Percentiles rank a stretch among this genome's conserved stretches.
phyloP scores from a whole-genome alignment of 2,797 vertebrate genomes.

The Peromyscus melanophrys region DNA sequence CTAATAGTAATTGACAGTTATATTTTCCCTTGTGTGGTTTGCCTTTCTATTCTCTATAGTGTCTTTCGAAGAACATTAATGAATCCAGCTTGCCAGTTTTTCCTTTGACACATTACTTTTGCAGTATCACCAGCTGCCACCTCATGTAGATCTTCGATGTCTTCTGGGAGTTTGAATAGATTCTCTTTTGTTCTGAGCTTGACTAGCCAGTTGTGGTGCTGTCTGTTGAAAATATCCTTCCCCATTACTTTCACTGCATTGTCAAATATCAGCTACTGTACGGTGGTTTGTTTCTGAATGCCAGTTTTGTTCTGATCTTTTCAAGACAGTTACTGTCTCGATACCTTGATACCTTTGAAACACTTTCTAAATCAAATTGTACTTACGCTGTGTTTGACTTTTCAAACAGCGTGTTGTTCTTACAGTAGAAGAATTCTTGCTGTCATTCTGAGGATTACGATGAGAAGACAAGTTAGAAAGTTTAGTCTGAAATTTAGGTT shows the following conservation, averaged over 20 bases:
- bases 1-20: not conserved
- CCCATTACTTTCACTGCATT: not conserved
- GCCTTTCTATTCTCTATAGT: too few species aligned
- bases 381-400: not conserved
- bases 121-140: not conserved
- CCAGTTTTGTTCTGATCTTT: not conserved
- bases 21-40: not conserved
- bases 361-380: not conserved
- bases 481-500: not conserved
- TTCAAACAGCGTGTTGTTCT: not conserved
- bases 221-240: not conserved
- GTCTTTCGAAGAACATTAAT: not conserved
- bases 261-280: not conserved
- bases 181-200: not conserved
- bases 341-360: too few species aligned
- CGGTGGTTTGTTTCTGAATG: not conserved
- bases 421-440: not conserved
- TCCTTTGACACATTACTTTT: not conserved
- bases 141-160: not conserved
- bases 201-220: not conserved
- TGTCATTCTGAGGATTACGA: not conserved
- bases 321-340: not conserved
- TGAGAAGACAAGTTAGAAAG: not conserved
- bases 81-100: not conserved
- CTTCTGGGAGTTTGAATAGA: not conserved